Conservation (phyloP, 2,113 vertebrate species). For the Esox niger region DNA sequence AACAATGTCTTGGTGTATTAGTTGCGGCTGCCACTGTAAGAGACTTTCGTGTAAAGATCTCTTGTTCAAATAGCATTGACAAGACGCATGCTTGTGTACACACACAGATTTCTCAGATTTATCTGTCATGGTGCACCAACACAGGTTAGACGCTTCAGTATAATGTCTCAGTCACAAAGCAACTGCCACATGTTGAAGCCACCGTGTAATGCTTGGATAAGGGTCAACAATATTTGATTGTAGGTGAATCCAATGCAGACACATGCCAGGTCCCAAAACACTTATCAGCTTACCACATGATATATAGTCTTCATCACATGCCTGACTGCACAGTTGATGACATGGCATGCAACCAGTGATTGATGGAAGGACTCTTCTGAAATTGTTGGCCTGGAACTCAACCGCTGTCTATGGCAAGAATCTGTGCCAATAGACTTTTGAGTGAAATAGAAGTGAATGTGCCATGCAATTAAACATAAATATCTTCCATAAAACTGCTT, state of each 20-base stretch:
- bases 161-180: neutral
- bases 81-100: neutral
- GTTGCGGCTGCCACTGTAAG: neutral
- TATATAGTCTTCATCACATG: no score
- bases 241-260: no score
- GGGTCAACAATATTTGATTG: neutral
- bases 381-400: no score
- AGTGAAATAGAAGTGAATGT: no score
- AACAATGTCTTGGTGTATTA: neutral
- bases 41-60: neutral
- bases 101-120: neutral
- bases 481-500: neutral
- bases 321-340: no score
- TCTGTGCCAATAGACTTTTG: neutral
- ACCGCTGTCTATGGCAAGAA: neutral
- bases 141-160: neutral
- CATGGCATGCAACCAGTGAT: no score
- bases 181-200: neutral
- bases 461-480: neutral
- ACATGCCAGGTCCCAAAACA: no score
- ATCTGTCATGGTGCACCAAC: slow-evolving; percentile 2
- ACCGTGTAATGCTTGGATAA: neutral
- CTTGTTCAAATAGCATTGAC: neutral
- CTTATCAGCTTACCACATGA: no score
- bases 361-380: no score